phyloP scores from a whole-genome alignment of 2,888 invertebrate genomes.

The Eurois occulta region DNA sequence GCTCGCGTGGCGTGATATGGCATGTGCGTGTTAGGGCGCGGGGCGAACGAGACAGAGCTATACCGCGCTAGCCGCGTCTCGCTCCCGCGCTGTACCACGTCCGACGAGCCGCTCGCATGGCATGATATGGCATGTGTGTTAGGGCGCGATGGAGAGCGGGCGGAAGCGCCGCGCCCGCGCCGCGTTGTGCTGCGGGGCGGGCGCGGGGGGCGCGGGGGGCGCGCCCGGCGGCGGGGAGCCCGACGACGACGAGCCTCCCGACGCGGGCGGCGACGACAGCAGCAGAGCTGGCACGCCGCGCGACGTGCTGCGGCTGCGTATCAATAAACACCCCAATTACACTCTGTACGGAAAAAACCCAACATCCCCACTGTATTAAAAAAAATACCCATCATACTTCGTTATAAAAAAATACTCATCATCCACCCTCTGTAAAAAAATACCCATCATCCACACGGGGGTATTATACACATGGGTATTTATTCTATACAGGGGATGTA shows the following conservation, averaged over 20 bases:
- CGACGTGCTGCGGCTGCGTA: conserved; percentile 74
- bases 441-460: too few species aligned
- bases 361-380: not conserved
- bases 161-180: conserved; percentile 86
- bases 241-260: conserved; percentile 75
- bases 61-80: not conserved
- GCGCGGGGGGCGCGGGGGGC: conserved; percentile 68
- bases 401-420: not conserved
- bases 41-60: not conserved
- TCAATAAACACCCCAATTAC: not conserved
- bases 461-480: too few species aligned
- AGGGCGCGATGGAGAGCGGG: conserved; percentile 85
- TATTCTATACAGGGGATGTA: too few species aligned
- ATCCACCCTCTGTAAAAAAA: not conserved
- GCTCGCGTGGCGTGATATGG: not conserved
- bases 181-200: conserved; percentile 80
- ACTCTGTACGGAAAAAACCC: too few species aligned
- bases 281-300: conserved; percentile 88
- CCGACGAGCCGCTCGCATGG: too few species aligned
- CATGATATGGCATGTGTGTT: conserved; percentile 62
- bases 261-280: conserved; percentile 78
- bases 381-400: not conserved
- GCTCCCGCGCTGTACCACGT: not conserved
- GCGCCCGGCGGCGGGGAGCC: conserved; percentile 75
- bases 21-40: not conserved